Evolutionary conservation across 2,797 vertebrate species (phyloP).

Genomic region (Anabacerthia variegaticeps): DNA sequence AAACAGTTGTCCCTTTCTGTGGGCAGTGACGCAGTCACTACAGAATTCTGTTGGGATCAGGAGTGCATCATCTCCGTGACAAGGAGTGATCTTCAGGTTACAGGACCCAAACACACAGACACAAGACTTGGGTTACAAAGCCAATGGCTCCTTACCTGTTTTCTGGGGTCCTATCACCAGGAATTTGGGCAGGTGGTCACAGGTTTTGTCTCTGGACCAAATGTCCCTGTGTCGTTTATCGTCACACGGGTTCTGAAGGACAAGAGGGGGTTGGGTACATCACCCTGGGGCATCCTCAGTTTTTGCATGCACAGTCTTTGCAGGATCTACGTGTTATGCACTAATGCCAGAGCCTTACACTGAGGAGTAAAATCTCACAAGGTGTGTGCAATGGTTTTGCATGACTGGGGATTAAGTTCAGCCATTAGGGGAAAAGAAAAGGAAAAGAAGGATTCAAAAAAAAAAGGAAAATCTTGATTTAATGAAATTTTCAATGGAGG

Average conservation of each 20-base stretch:
- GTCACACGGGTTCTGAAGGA: slow-evolving; percentile 90
- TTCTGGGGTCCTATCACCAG: slow-evolving; percentile 96
- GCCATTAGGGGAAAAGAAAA: background rate
- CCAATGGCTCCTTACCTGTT: slow-evolving; percentile 82
- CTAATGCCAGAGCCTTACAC: background rate
- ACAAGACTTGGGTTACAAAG: background rate
- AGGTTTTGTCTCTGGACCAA: slow-evolving; percentile 98
- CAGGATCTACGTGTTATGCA: background rate
- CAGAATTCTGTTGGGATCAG: accelerated
- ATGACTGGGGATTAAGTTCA: background rate
- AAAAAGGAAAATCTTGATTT: slow-evolving; percentile 7
- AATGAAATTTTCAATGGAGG: background rate
- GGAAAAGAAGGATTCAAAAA: background rate
- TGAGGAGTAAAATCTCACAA: background rate
- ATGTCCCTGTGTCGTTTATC: slow-evolving; percentile 97
- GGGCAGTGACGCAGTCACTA: background rate
- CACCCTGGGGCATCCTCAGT: too few relatives aligned
- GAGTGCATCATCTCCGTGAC: background rate
- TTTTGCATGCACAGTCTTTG: background rate
- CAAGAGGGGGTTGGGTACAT: background rate
- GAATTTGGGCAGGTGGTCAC: slow-evolving; percentile 93
- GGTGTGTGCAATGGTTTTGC: background rate
- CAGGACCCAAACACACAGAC: background rate
- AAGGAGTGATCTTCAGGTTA: background rate
- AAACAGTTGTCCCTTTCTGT: background rate